Evolutionary conservation across 2,888 invertebrate genomes (phyloP).

Genomic region (Tenodera sinensis): DNA sequence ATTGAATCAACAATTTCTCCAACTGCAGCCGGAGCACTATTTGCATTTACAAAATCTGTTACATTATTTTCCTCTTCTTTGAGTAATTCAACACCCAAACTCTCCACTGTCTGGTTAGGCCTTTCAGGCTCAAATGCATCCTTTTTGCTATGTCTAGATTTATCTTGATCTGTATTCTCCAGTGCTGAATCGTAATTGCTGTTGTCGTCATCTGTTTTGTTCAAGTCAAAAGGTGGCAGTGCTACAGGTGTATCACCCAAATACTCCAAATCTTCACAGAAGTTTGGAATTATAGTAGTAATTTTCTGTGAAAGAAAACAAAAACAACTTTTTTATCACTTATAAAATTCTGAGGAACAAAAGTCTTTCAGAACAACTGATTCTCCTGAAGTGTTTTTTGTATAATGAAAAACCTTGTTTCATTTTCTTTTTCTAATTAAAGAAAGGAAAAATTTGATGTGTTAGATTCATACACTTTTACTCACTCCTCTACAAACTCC

Average conservation of each 20-base stretch:
- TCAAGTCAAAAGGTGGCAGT: conserved; percentile 13
- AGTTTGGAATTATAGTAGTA: conserved; percentile 58
- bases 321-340: not conserved
- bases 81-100: not conserved
- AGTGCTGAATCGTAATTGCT: conserved; percentile 24
- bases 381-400: not conserved
- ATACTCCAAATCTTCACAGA: conserved; percentile 51
- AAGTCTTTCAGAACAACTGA: not conserved
- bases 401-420: too few species aligned
- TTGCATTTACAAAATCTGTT: conserved; percentile 18
- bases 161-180: conserved; percentile 19
- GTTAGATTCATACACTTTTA: too few species aligned
- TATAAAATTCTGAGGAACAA: not conserved
- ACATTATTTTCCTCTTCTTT: not conserved
- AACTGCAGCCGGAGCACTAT: conserved; percentile 13
- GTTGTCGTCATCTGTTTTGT: conserved; percentile 17
- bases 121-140: not conserved
- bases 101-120: not conserved
- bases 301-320: conserved; percentile 44
- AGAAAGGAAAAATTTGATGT: too few species aligned
- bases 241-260: conserved; percentile 4
- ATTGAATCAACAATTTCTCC: conserved; percentile 20
- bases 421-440: too few species aligned
- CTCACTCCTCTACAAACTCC: too few species aligned
- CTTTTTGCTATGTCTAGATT: conserved; percentile 11